Evolutionary conservation across 2,888 invertebrate genomes (phyloP).

Genomic region (Lamproptera curius): DNA sequence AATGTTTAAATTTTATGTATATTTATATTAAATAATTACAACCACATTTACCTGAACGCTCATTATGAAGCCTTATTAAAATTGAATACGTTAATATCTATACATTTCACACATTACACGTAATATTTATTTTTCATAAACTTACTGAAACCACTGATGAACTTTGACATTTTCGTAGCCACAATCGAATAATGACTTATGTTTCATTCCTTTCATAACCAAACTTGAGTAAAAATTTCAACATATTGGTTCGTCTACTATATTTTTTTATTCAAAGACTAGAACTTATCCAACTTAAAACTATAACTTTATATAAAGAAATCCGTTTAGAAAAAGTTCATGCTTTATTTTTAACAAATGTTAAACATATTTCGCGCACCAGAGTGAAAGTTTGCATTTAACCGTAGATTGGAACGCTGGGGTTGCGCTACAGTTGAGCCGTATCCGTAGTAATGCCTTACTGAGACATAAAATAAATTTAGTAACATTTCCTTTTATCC

Average conservation of each 20-base stretch:
- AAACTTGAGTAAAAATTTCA: no score
- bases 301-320: no score
- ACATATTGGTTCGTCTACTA: no score
- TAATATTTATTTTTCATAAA: constrained; percentile 22
- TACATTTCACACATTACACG: constrained; percentile 30
- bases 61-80: not conserved
- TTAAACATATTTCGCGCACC: not conserved
- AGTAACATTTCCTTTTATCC: no score
- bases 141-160: constrained; percentile 39
- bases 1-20: no score
- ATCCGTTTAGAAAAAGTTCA: no score
- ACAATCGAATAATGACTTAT: constrained; percentile 49
- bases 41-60: constrained; percentile 12
- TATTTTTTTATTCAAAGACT: no score
- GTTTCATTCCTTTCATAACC: constrained; percentile 49
- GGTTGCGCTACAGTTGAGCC: constrained; percentile 46
- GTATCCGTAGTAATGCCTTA: constrained; percentile 44
- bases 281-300: no score
- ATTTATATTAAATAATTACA: not conserved
- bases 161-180: constrained; percentile 68
- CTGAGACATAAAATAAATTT: not conserved
- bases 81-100: constrained; percentile 18
- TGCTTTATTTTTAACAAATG: no score
- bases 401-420: constrained; percentile 61
- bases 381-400: constrained; percentile 27